phyloP scores from a whole-genome alignment of 2,888 invertebrate species.

The Lochmaea crataegi region DNA sequence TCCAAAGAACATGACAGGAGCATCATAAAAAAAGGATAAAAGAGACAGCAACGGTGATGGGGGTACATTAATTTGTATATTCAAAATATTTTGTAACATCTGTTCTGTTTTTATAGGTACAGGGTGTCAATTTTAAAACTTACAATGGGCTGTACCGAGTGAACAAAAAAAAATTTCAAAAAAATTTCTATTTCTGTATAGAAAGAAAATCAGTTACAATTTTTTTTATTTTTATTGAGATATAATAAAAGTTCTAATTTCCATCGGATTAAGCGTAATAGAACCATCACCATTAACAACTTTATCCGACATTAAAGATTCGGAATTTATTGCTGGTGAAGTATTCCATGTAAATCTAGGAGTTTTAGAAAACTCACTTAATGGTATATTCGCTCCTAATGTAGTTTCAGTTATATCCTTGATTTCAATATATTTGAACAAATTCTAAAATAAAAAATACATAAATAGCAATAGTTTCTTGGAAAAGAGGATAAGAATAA shows the following conservation, averaged over 20 bases:
- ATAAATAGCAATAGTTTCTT: not conserved
- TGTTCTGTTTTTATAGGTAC: too few species aligned
- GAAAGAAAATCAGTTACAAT: too few species aligned
- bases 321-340: not conserved
- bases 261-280: slow-evolving; percentile 74
- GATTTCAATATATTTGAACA: slow-evolving; percentile 72
- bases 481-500: too few species aligned
- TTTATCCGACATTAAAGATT: not conserved
- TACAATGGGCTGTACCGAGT: too few species aligned
- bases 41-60: not conserved
- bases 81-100: slow-evolving; percentile 1
- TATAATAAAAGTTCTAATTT: slow-evolving; percentile 75
- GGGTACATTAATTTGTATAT: not conserved
- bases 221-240: not conserved
- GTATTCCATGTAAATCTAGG: slow-evolving; percentile 56
- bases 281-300: slow-evolving; percentile 50
- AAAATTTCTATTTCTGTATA: too few species aligned
- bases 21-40: slow-evolving; percentile 9
- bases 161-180: too few species aligned
- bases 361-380: slow-evolving; percentile 63
- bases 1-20: not conserved
- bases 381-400: slow-evolving; percentile 76
- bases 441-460: slow-evolving; percentile 58
- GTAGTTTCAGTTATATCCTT: slow-evolving; percentile 72
- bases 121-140: too few species aligned